Evolutionary conservation across 2,888 invertebrate species (phyloP).

Genomic region (Cataglyphis altisquamis): DNA sequence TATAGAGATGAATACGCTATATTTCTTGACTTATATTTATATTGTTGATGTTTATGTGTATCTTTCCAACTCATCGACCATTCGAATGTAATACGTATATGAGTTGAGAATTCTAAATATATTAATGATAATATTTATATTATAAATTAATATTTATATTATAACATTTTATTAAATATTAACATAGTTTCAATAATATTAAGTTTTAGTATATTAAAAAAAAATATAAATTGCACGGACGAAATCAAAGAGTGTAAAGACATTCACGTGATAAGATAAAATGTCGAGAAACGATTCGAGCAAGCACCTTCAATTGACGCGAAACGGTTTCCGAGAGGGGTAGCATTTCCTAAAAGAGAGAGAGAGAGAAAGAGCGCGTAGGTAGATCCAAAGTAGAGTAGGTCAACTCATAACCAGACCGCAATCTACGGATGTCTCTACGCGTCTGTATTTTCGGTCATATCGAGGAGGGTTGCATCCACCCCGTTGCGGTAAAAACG

Average conservation of each 20-base stretch:
- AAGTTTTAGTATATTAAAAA: constrained; percentile 14
- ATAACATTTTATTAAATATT: no score
- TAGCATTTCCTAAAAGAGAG: constrained; percentile 52
- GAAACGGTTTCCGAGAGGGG: constrained; percentile 42
- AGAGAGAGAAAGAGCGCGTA: constrained; percentile 40
- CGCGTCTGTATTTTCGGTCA: constrained; percentile 48
- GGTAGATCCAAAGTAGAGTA: constrained; percentile 70
- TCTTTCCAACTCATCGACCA: neutral
- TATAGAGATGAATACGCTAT: neutral
- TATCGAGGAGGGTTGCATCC: constrained; percentile 30
- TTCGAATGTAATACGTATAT: neutral
- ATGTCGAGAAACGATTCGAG: constrained; percentile 4
- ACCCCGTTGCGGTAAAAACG: constrained; percentile 46
- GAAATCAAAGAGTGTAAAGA: constrained; percentile 25
- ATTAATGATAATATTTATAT: no score
- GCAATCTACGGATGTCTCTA: constrained; percentile 40
- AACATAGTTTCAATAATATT: no score
- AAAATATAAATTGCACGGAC: constrained; percentile 6
- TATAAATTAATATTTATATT: no score
- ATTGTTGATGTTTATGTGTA: neutral
- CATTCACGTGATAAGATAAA: constrained; percentile 18
- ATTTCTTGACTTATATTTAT: neutral
- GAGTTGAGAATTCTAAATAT: neutral
- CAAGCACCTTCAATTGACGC: constrained; percentile 31
- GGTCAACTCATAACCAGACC: constrained; percentile 73